Evolutionary conservation across 2,113 vertebrate species (phyloP).

Genomic region (Clarias macrocephalus): DNA sequence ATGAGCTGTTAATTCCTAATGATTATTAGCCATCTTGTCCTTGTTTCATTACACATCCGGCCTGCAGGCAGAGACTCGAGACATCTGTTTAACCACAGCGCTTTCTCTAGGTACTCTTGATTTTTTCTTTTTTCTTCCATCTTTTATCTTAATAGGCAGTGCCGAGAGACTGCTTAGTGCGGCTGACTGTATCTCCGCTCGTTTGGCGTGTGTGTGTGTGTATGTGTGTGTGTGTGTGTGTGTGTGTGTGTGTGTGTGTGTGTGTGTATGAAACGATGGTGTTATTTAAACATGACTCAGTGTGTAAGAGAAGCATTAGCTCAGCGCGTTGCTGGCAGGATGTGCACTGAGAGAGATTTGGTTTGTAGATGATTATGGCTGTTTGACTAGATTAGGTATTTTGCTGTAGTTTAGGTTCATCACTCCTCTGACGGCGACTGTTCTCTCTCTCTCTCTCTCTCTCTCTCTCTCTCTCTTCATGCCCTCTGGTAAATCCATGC

Average conservation of each 20-base stretch:
- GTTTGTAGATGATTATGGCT: constrained; percentile 61
- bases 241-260: neutral
- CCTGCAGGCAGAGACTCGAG: constrained; percentile 18
- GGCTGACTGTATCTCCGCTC: constrained; percentile 20
- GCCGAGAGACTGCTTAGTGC: constrained; percentile 8
- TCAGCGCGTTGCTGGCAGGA: constrained; percentile 48
- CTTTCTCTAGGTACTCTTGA: neutral
- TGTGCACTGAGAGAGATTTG: constrained; percentile 64
- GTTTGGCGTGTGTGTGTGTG: neutral
- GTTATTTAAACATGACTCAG: constrained; percentile 34
- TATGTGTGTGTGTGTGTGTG: constrained; percentile 8
- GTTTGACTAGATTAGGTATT: constrained; percentile 52
- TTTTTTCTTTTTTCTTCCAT: neutral
- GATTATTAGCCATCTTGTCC: constrained; percentile 15
- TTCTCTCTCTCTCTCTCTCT: constrained; percentile 26
- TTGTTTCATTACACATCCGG: constrained; percentile 22
- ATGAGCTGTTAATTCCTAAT: constrained; percentile 19
- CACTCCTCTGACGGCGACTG: constrained; percentile 63
- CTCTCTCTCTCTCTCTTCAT: neutral
- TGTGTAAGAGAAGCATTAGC: constrained; percentile 39
- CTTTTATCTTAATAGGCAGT: constrained; percentile 25
- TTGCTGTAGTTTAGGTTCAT: constrained; percentile 54
- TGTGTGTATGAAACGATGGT: constrained; percentile 18
- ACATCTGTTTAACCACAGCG: constrained; percentile 23
- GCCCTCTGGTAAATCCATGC: constrained; percentile 68